Percentiles rank a stretch among this genome's conserved stretches.
phyloP scores from a whole-genome alignment of 1,140 invertebrate genomes.

The Nymphalis io region DNA sequence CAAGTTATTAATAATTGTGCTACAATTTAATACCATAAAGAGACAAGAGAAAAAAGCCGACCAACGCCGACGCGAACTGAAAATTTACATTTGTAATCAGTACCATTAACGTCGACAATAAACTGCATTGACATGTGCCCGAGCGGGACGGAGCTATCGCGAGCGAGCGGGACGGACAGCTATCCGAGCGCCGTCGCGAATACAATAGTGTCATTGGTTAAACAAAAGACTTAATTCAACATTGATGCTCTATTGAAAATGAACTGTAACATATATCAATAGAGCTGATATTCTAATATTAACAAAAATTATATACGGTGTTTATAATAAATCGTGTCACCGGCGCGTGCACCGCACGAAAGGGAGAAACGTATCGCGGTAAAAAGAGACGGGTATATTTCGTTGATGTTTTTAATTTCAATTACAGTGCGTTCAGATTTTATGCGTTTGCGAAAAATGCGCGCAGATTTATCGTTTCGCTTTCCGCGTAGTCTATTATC shows the following conservation, averaged over 20 bases:
- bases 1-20: slow-evolving; percentile 65
- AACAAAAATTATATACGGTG: slow-evolving; percentile 23
- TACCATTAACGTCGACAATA: slow-evolving; percentile 79
- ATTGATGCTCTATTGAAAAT: slow-evolving; percentile 42
- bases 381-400: slow-evolving; percentile 51
- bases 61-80: slow-evolving; percentile 76
- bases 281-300: slow-evolving; percentile 39
- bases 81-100: slow-evolving; percentile 81
- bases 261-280: slow-evolving; percentile 43
- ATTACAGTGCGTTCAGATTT: slow-evolving; percentile 75
- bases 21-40: slow-evolving; percentile 78
- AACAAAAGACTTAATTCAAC: slow-evolving; percentile 44
- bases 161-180: slow-evolving; percentile 51
- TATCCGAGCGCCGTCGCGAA: slow-evolving; percentile 55
- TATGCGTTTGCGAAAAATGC: slow-evolving; percentile 78
- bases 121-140: slow-evolving; percentile 75
- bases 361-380: slow-evolving; percentile 53
- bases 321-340: slow-evolving; percentile 31
- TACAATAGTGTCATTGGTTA: slow-evolving; percentile 58
- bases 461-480: slow-evolving; percentile 70
- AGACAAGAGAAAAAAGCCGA: slow-evolving; percentile 74
- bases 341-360: slow-evolving; percentile 65
- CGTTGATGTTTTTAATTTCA: slow-evolving; percentile 52
- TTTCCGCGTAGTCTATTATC: slow-evolving; percentile 72
- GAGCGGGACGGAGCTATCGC: slow-evolving; percentile 64